Evolutionary conservation across 2,113 vertebrate species (phyloP).

Genomic region (Lathamus discolor): DNA sequence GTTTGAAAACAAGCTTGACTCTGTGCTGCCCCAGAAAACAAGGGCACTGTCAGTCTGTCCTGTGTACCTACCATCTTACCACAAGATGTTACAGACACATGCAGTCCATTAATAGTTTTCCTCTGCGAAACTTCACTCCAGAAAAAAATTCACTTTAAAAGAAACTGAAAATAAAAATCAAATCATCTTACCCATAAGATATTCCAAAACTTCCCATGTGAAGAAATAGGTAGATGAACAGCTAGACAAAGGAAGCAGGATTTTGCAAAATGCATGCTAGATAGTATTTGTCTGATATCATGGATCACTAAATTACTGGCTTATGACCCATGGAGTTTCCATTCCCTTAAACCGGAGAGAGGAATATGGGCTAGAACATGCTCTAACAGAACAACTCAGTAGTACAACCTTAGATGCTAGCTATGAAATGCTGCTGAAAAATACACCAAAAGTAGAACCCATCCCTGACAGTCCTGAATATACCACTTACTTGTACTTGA

Average conservation of each 20-base stretch:
- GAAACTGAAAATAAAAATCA: background rate
- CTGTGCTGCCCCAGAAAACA: background rate
- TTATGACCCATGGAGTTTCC: background rate
- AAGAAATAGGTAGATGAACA: background rate
- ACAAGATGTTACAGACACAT: background rate
- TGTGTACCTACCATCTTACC: background rate
- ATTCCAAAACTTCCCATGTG: background rate
- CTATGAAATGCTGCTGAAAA: background rate
- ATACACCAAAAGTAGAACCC: background rate
- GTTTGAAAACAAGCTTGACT: background rate
- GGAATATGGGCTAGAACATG: background rate
- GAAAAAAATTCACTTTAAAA: background rate
- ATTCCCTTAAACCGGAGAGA: background rate
- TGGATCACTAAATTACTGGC: background rate
- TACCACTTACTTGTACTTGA: background rate
- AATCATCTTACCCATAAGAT: background rate
- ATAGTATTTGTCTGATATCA: background rate
- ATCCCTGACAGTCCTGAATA: background rate
- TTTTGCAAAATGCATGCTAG: background rate
- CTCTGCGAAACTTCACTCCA: background rate
- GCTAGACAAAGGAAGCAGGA: background rate
- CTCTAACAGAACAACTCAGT: background rate
- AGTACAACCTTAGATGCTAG: background rate
- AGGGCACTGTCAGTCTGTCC: background rate
- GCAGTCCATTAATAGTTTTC: background rate